These are phyloP conservation scores for Eumeta japonica DNA, from an alignment of 1,140 invertebrate genomes.

Conservation along the genomic window DNA sequence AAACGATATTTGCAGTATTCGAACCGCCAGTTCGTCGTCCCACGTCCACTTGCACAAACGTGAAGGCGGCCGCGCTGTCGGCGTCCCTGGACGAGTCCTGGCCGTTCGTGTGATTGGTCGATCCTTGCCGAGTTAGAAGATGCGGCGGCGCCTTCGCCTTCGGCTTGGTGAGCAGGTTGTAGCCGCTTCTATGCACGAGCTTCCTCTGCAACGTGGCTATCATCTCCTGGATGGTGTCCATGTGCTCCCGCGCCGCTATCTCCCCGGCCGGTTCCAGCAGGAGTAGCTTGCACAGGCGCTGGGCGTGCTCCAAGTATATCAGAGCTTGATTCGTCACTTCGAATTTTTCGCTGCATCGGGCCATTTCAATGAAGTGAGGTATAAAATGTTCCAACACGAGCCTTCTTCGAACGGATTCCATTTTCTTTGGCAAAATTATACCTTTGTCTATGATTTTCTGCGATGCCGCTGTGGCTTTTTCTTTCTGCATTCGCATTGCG, in stretches of 20 bases:
- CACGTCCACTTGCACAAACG: too few species aligned
- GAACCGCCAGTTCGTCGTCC: too few species aligned
- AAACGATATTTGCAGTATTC: too few species aligned
- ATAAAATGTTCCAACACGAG: constrained; percentile 68
- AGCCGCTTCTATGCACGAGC: constrained; percentile 34
- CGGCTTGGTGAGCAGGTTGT: constrained; percentile 31
- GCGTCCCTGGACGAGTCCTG: constrained; percentile 32
- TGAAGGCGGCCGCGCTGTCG: constrained; percentile 24
- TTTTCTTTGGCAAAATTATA: constrained; percentile 39
- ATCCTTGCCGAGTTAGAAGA: constrained; percentile 28
- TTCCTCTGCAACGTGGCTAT: constrained; percentile 45
- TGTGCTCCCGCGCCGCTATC: constrained; percentile 48
- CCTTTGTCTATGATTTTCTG: too few species aligned
- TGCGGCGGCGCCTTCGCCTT: constrained; percentile 25
- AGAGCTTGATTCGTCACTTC: constrained; percentile 60
- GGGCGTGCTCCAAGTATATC: constrained; percentile 69
- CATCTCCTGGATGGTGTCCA: constrained; percentile 48
- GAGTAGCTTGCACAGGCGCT: constrained; percentile 64
- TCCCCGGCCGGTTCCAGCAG: constrained; percentile 57
- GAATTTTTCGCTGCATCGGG: constrained; percentile 61
- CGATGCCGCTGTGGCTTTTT: constrained; percentile 31
- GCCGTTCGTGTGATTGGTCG: constrained; percentile 32
- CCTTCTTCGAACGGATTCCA: constrained; percentile 57
- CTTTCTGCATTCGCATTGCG: too few species aligned
- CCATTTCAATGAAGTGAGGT: constrained; percentile 68